Evolutionary conservation across 2,888 invertebrate genomes (phyloP), one percentile per base, ranked within the genome.

Genomic region (Apotomis betuletana): DNA sequence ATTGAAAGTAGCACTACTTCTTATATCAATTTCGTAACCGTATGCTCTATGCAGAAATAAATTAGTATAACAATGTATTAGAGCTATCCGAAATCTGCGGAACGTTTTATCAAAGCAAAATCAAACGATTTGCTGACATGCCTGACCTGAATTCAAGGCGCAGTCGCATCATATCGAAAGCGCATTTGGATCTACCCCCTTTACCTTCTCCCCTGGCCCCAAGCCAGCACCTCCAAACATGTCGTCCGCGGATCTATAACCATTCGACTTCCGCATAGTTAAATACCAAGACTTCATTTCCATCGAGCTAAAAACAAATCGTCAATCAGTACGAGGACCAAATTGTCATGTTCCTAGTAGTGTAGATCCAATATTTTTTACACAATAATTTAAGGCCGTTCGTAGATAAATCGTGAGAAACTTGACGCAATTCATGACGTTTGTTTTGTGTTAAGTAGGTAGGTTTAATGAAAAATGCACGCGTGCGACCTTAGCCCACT

Each of bases 401-500:
- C 46, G 10, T 15, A 54, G 70, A 54, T 55, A 54, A 70, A 46
- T 55, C 65, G 61, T 67, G 67, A 57, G 51, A 71, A 58, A 62
- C 57, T 49, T 67, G 57, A 62, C 52, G 71, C 71, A 67, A 62
- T 67, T 46, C 44, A 52, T 58, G 71, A 52, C 70, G 78, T 77
- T 76, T 74, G 75, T 78, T 79, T 79, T 74, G 76, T 75, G 76
- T 74, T 75, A 78, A 77, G 76, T 78, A 77, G 41, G 49, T 49
- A 49, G 75, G 74, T 78, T 80, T 81, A 80, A 81, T 87, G 84
- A 87, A 90, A 90, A 90, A 89, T 88, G 87, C 85, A 87, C 83
- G 81, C 79, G 76, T 78, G 81, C 86, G 90, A 88, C 91, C 91
- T 92, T 91, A 90, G 88, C 91, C 90, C 80, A 90, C 82, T 87